A percentile compares a stretch with the other conserved stretches of the same genome.
Evolutionary conservation across 64 coral and sea anemone genomes (phyloP).

Genomic region (Montipora cactus): DNA sequence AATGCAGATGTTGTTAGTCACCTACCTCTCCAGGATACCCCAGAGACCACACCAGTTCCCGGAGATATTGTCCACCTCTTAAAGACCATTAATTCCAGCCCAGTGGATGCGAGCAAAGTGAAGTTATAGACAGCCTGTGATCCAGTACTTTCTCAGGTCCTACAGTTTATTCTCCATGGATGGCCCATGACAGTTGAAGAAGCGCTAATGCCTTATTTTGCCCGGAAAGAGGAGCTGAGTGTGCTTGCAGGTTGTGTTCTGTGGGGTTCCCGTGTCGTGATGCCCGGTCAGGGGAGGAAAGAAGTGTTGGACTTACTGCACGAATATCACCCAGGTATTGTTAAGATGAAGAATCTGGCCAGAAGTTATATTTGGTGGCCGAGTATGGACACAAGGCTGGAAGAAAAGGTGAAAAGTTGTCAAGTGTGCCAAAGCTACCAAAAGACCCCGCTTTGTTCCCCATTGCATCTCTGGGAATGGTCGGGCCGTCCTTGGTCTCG

Average conservation of each 20-base stretch:
- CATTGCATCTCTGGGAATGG: no score
- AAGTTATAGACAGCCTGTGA: no score
- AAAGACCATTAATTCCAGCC: background rate
- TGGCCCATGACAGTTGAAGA: background rate
- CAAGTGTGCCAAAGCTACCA: background rate
- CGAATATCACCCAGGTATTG: background rate
- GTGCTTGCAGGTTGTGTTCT: background rate
- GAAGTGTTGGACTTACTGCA: background rate
- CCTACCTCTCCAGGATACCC: no score
- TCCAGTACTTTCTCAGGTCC: no score
- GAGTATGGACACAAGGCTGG: background rate
- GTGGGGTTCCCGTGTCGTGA: background rate
- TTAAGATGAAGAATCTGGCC: background rate
- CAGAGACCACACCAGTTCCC: background rate
- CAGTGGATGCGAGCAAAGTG: background rate
- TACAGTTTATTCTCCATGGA: background rate
- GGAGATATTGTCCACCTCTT: background rate
- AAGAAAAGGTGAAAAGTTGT: background rate
- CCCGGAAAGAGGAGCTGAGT: background rate
- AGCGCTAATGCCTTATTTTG: background rate
- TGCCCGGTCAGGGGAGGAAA: background rate
- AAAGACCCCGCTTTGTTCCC: background rate
- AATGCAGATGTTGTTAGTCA: no score
- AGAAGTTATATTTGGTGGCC: background rate
- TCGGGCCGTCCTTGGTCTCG: no score